Conservation (phyloP, 2,888 invertebrate genomes). For the Polydrusus cervinus region DNA sequence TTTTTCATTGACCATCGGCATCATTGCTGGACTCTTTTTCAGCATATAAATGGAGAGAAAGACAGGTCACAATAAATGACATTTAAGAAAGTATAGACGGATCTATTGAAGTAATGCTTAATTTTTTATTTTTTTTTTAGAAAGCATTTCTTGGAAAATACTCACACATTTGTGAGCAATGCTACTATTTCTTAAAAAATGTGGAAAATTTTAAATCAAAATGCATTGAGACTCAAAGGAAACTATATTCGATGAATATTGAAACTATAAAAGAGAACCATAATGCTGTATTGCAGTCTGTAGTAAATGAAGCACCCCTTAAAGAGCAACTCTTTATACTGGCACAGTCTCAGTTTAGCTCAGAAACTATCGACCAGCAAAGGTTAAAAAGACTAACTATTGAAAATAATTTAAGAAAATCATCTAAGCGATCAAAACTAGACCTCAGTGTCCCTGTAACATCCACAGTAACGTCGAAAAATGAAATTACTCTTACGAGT, state of each 20-base stretch:
- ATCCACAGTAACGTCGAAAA: background rate
- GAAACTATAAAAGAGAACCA: constrained; percentile 29
- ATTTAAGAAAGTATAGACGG: no score
- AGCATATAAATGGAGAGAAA: no score
- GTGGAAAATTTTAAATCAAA: constrained; percentile 37
- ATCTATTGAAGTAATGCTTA: no score
- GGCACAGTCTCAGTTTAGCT: background rate
- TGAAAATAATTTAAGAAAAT: background rate
- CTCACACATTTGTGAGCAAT: constrained; percentile 35
- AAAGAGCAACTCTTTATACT: background rate
- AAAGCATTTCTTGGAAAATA: constrained; percentile 24
- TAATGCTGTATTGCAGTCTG: constrained; percentile 20
- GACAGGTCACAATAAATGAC: no score
- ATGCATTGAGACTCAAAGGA: constrained; percentile 35
- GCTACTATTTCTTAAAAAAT: constrained; percentile 37
- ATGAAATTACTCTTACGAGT: constrained; percentile 8
- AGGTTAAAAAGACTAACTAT: background rate
- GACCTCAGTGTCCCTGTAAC: background rate
- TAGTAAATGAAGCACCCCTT: background rate
- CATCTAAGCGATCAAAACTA: background rate
- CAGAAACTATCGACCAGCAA: background rate
- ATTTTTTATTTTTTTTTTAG: constrained; percentile 14
- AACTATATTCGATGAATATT: constrained; percentile 29
- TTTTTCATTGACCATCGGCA: no score
- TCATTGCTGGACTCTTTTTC: no score